Percentiles rank a stretch among this genome's conserved stretches.
These are phyloP conservation scores for Drosophila miranda DNA, from an alignment of 1,140 invertebrate species.

Conservation along the genomic window DNA sequence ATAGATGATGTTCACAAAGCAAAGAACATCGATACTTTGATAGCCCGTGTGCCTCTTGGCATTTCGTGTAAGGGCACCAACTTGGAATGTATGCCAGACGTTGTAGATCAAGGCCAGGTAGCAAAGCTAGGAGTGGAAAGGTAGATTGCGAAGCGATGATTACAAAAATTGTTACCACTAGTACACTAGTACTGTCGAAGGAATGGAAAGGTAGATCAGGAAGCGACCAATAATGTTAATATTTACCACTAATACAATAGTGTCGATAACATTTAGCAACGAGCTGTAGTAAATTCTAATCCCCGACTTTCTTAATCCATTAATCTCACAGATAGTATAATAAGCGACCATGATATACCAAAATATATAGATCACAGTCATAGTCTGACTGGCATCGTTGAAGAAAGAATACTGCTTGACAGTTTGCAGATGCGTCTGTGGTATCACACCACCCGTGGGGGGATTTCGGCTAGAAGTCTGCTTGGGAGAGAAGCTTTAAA, in stretches of 20 bases:
- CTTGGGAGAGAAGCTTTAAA: not conserved
- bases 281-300: constrained; percentile 38
- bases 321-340: constrained; percentile 56
- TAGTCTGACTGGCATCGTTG: constrained; percentile 40
- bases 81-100: constrained; percentile 52
- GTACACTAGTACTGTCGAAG: too few relatives aligned
- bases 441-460: constrained; percentile 70
- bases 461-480: constrained; percentile 74
- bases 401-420: constrained; percentile 61
- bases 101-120: constrained; percentile 66
- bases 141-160: not conserved
- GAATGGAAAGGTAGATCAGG: too few relatives aligned
- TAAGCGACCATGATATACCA: constrained; percentile 68
- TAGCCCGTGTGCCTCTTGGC: not conserved
- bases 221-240: too few relatives aligned
- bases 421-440: constrained; percentile 63
- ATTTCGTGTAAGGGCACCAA: not conserved
- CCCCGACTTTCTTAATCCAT: constrained; percentile 43
- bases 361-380: constrained; percentile 55
- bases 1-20: constrained; percentile 59
- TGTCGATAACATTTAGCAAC: constrained; percentile 56
- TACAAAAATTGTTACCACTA: too few relatives aligned
- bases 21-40: constrained; percentile 52
- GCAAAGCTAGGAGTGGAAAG: constrained; percentile 32
- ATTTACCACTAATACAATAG: constrained; percentile 47